These are phyloP conservation scores for Pomatorhinus ruficollis DNA, from an alignment of 2,113 vertebrate genomes.

Conservation along the genomic window DNA sequence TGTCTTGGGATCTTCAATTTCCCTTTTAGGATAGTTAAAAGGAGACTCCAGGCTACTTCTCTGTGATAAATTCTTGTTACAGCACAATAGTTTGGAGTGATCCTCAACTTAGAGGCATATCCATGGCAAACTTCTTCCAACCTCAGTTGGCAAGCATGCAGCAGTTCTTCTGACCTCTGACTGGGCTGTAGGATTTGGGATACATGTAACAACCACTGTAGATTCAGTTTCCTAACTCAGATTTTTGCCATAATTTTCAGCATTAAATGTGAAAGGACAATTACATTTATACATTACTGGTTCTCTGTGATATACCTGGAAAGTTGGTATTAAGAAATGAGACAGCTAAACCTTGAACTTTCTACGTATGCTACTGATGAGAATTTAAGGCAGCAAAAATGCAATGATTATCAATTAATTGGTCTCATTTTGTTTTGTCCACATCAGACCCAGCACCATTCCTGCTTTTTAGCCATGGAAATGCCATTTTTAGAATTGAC, in stretches of 20 bases:
- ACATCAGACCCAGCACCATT: slow-evolving; percentile 81
- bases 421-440: not conserved
- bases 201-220: not conserved
- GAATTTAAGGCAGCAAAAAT: not conserved
- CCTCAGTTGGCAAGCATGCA: not conserved
- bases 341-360: not conserved
- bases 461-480: slow-evolving; percentile 86
- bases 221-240: not conserved
- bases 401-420: not conserved
- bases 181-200: not conserved
- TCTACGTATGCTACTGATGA: not conserved
- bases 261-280: not conserved
- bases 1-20: not conserved
- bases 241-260: not conserved
- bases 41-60: not conserved
- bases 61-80: not conserved
- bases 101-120: not conserved
- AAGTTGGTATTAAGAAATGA: not conserved
- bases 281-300: not conserved
- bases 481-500: slow-evolving; percentile 82
- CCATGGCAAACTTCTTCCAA: not conserved
- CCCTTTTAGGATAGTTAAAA: not conserved
- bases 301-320: not conserved
- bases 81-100: not conserved
- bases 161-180: not conserved